phyloP scores from a whole-genome alignment of 1,140 invertebrate genomes.

The Nasonia longicornis region DNA sequence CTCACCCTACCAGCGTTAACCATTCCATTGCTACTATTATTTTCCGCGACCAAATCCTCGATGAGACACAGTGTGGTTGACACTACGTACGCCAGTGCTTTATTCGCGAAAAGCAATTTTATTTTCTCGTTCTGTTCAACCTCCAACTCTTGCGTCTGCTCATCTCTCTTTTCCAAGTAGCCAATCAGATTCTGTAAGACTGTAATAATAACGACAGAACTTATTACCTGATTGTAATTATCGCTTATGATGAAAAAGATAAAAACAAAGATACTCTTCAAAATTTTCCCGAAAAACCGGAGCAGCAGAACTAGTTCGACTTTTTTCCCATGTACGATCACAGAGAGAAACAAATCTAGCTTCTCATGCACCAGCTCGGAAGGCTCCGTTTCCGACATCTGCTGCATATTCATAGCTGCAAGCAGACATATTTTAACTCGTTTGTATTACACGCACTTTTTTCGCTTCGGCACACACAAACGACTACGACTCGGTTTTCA shows the following conservation, averaged over 20 bases:
- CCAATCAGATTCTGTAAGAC: slow-evolving; percentile 33
- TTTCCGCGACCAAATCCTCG: slow-evolving; percentile 53
- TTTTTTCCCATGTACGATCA: slow-evolving; percentile 72
- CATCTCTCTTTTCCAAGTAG: slow-evolving; percentile 49
- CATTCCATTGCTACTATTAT: slow-evolving; percentile 53
- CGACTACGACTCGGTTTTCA: not conserved
- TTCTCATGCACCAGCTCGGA: slow-evolving; percentile 78
- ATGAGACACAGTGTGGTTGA: slow-evolving; percentile 58
- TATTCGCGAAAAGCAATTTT: slow-evolving; percentile 54
- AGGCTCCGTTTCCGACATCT: slow-evolving; percentile 67
- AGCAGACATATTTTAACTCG: slow-evolving; percentile 48
- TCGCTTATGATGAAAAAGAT: too few species aligned
- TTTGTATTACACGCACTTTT: slow-evolving; percentile 14
- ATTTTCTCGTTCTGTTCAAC: slow-evolving; percentile 49
- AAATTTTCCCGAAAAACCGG: slow-evolving; percentile 64
- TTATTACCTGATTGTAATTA: not conserved
- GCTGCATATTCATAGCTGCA: slow-evolving; percentile 72
- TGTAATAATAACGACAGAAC: slow-evolving; percentile 16
- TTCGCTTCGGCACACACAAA: not conserved
- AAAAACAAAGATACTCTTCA: slow-evolving; percentile 66
- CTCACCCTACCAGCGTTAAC: slow-evolving; percentile 58
- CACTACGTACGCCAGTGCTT: slow-evolving; percentile 62
- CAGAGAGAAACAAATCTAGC: slow-evolving; percentile 80
- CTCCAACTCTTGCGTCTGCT: slow-evolving; percentile 41
- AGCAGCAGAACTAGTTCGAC: slow-evolving; percentile 67